phyloP scores from a whole-genome alignment of 2,797 vertebrate species.

The Thunnus albacares region DNA sequence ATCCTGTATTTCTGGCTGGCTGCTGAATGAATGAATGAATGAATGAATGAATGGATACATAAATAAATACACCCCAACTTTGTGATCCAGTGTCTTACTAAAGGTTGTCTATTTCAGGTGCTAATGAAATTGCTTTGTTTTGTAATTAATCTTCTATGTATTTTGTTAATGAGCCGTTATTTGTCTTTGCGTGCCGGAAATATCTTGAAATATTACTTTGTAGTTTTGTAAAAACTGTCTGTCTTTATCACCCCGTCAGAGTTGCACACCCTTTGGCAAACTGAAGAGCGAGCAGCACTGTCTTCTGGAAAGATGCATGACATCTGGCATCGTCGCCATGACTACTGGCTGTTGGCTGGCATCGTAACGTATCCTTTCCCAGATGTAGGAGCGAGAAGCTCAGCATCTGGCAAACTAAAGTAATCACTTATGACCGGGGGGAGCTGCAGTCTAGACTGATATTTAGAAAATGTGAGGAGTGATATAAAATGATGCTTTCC shows the following conservation, averaged over 20 bases:
- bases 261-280: slow-evolving; percentile 98
- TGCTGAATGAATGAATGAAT: no score
- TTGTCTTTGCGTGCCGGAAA: slow-evolving; percentile 18
- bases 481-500: slow-evolving; percentile 15
- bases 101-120: slow-evolving; percentile 4
- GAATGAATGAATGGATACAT: no score
- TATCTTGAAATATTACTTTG: slow-evolving; percentile 26
- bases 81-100: background rate
- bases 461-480: slow-evolving; percentile 44
- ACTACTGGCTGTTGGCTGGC: slow-evolving; percentile 98
- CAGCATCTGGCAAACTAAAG: slow-evolving; percentile 50
- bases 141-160: slow-evolving; percentile 18
- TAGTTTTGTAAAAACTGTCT: slow-evolving; percentile 18
- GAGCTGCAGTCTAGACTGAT: slow-evolving; percentile 27
- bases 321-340: slow-evolving; percentile 98
- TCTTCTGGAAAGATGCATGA: slow-evolving; percentile 97
- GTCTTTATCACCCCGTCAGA: slow-evolving; percentile 82
- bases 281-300: slow-evolving; percentile 94
- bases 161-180: slow-evolving; percentile 8
- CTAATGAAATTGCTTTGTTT: background rate
- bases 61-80: background rate
- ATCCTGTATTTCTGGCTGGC: no score
- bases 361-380: slow-evolving; percentile 97
- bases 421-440: slow-evolving; percentile 45
- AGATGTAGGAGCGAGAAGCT: slow-evolving; percentile 24